These are phyloP conservation scores for Mesembrinibis cayennensis DNA, from an alignment of 2,113 vertebrate genomes.

Conservation along the genomic window DNA sequence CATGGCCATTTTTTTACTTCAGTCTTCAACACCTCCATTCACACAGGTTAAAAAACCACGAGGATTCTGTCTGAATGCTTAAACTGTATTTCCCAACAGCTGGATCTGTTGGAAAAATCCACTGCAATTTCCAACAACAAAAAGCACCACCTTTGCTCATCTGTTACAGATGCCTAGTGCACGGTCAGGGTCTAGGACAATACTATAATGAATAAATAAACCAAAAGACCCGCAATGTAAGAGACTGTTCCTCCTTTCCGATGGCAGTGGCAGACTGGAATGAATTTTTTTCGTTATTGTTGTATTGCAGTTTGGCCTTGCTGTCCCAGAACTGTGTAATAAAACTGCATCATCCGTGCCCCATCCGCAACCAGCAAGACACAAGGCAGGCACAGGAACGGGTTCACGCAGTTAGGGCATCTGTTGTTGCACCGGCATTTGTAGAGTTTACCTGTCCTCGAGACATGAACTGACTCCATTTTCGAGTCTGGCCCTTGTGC, in stretches of 20 bases:
- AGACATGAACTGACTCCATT: background rate
- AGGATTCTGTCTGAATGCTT: background rate
- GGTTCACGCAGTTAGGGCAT: background rate
- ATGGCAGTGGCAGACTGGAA: background rate
- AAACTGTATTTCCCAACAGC: background rate
- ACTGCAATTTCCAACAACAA: background rate
- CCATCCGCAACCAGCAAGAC: background rate
- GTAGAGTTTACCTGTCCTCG: background rate
- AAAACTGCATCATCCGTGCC: too few species aligned
- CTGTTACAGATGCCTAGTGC: background rate
- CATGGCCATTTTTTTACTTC: background rate
- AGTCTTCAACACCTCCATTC: background rate
- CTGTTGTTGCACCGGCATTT: background rate
- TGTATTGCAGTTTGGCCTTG: background rate
- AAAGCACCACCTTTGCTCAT: background rate
- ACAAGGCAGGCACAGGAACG: background rate
- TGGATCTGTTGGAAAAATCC: background rate
- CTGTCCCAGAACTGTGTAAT: background rate
- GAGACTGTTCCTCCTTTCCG: background rate
- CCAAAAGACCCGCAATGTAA: background rate
- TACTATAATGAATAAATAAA: background rate
- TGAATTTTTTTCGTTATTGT: background rate
- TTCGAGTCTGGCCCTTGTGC: background rate
- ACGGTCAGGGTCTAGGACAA: background rate
- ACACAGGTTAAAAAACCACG: accelerated